Evolutionary conservation across 1,140 invertebrate species (phyloP).

Genomic region (Drosophila ercepeae): DNA sequence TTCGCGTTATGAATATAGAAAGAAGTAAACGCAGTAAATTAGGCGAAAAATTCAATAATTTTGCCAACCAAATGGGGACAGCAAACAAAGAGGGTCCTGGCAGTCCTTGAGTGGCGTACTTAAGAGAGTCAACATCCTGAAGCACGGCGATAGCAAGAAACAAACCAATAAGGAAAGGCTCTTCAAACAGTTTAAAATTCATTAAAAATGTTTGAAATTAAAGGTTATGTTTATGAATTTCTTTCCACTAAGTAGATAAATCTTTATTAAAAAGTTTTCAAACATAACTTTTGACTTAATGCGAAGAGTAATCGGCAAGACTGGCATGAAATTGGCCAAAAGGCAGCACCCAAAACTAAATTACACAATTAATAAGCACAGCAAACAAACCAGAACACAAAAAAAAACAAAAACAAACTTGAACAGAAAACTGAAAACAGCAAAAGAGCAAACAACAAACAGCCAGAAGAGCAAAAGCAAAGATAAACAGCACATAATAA

Average conservation of each 20-base stretch:
- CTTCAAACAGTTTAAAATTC: background rate
- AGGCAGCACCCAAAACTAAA: constrained; percentile 60
- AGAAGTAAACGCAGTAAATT: constrained; percentile 69
- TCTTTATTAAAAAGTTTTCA: constrained; percentile 17
- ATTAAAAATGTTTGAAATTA: no score
- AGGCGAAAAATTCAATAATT: constrained; percentile 74
- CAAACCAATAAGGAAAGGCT: constrained; percentile 9
- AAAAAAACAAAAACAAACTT: background rate
- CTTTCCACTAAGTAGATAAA: constrained; percentile 1
- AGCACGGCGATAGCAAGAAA: constrained; percentile 28
- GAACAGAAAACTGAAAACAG: no score
- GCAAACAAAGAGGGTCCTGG: constrained; percentile 4
- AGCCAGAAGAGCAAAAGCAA: constrained; percentile 4
- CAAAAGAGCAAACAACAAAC: constrained; percentile 6
- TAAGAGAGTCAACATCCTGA: constrained; percentile 33
- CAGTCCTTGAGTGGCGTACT: constrained; percentile 8
- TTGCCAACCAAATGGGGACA: constrained; percentile 27
- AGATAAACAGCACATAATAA: constrained; percentile 53
- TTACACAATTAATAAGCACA: constrained; percentile 75
- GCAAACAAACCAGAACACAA: constrained; percentile 34
- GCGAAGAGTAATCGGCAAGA: constrained; percentile 26
- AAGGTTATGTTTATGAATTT: background rate
- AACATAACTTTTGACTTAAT: constrained; percentile 45
- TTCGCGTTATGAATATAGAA: constrained; percentile 69
- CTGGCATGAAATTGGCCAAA: constrained; percentile 49